A percentile compares a stretch with the other conserved stretches of the same genome.
phyloP scores from a whole-genome alignment of 1,140 invertebrate genomes.

The Diprion similis region DNA sequence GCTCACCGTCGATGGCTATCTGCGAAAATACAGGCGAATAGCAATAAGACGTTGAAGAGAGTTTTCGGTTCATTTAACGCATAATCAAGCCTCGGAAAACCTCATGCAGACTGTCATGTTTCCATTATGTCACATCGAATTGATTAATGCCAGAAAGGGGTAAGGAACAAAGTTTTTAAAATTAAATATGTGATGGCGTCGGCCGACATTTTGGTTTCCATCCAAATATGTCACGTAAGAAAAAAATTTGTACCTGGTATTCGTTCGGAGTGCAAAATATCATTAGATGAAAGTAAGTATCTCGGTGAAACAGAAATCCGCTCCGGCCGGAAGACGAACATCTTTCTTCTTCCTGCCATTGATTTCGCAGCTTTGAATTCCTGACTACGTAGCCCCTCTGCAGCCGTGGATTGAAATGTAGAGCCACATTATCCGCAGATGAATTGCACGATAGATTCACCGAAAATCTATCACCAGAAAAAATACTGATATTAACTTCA shows the following conservation, averaged over 20 bases:
- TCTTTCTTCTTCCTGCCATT: constrained; percentile 77
- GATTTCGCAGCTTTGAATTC: constrained; percentile 68
- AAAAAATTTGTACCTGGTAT: constrained; percentile 44
- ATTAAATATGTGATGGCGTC: background rate
- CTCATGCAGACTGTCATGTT: too few relatives aligned
- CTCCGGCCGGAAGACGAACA: constrained; percentile 56
- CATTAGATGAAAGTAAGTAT: constrained; percentile 51
- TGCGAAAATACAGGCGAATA: constrained; percentile 31
- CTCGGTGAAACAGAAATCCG: constrained; percentile 42
- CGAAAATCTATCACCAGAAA: constrained; percentile 62
- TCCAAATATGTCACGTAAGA: too few relatives aligned
- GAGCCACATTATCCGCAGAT: constrained; percentile 68
- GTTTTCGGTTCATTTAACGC: too few relatives aligned
- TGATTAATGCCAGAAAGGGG: background rate
- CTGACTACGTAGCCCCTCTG: constrained; percentile 79
- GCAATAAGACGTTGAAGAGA: too few relatives aligned
- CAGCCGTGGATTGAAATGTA: constrained; percentile 82
- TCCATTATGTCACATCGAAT: too few relatives aligned
- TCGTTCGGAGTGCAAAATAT: constrained; percentile 52
- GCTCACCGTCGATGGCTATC: constrained; percentile 75
- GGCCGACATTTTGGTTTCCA: too few relatives aligned
- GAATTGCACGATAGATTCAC: constrained; percentile 67
- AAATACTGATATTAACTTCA: constrained; percentile 9
- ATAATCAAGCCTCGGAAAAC: too few relatives aligned
- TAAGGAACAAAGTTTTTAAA: constrained; percentile 16